phyloP scores from a whole-genome alignment of 2,113 vertebrate genomes.

The Prochilodus magdalenae region DNA sequence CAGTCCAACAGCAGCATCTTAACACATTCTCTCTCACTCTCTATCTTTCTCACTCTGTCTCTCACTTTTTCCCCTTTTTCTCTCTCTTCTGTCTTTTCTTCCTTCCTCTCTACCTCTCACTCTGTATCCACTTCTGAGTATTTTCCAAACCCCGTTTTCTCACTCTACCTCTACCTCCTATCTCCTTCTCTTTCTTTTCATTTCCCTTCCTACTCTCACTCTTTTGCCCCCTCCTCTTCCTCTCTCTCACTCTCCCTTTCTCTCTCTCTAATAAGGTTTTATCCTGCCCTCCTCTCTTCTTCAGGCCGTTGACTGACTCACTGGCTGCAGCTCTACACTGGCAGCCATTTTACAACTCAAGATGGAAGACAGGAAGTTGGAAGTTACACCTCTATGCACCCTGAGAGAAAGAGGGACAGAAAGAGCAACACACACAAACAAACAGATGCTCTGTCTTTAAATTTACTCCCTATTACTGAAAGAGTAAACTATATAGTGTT shows the following conservation, averaged over 20 bases:
- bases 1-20: constrained; percentile 24
- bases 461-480: not conserved
- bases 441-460: not conserved
- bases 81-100: not conserved
- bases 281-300: constrained; percentile 19
- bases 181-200: not conserved
- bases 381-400: not conserved
- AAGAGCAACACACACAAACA: not conserved
- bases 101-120: too few relatives aligned
- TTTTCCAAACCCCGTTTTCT: not conserved
- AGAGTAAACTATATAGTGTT: too few relatives aligned
- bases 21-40: constrained; percentile 5
- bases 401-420: not conserved
- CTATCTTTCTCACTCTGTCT: not conserved
- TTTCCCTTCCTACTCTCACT: not conserved
- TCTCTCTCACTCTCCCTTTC: not conserved
- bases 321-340: constrained; percentile 20
- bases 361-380: constrained; percentile 39
- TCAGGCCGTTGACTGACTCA: constrained; percentile 10
- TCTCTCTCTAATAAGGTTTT: constrained; percentile 14
- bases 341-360: constrained; percentile 57
- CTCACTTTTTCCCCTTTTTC: not conserved
- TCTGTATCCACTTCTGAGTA: not conserved
- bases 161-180: not conserved
- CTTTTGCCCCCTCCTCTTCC: not conserved